Percentiles rank a stretch among this genome's conserved stretches.
Conservation (phyloP, 1,140 invertebrate species). For the Episyrphus balteatus region DNA sequence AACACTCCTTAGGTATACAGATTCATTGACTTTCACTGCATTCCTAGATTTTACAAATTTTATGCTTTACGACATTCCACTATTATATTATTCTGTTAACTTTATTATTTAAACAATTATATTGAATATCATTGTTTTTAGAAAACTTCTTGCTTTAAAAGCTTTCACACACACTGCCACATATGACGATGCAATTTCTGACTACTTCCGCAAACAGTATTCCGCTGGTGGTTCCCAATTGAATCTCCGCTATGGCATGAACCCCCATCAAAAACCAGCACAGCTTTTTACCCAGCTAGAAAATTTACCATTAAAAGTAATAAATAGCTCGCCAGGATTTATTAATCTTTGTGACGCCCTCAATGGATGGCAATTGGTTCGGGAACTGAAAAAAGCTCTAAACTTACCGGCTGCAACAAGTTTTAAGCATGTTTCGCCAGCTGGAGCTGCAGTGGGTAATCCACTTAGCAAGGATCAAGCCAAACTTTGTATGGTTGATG, state of each 20-base stretch:
- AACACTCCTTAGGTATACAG: too few relatives aligned
- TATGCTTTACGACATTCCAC: too few relatives aligned
- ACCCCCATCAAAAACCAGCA: slow-evolving; percentile 95
- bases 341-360: slow-evolving; percentile 96
- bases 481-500: slow-evolving; percentile 87
- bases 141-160: slow-evolving; percentile 69
- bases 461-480: slow-evolving; percentile 63
- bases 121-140: slow-evolving; percentile 30
- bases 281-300: slow-evolving; percentile 77
- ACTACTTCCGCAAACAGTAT: slow-evolving; percentile 90
- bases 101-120: too few relatives aligned
- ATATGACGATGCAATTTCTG: slow-evolving; percentile 89
- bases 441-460: slow-evolving; percentile 83
- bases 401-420: slow-evolving; percentile 86
- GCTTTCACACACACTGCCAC: slow-evolving; percentile 93
- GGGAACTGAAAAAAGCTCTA: slow-evolving; percentile 71
- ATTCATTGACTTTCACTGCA: too few relatives aligned
- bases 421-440: slow-evolving; percentile 96
- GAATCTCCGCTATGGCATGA: slow-evolving; percentile 88
- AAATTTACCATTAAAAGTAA: slow-evolving; percentile 74
- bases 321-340: slow-evolving; percentile 87
- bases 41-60: too few relatives aligned
- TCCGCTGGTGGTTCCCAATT: slow-evolving; percentile 66
- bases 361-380: slow-evolving; percentile 94
- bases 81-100: too few relatives aligned